Evolutionary conservation across 2,797 vertebrate genomes (phyloP), one percentile per base, ranked within the genome.

Genomic region (Acanthornis magna): DNA sequence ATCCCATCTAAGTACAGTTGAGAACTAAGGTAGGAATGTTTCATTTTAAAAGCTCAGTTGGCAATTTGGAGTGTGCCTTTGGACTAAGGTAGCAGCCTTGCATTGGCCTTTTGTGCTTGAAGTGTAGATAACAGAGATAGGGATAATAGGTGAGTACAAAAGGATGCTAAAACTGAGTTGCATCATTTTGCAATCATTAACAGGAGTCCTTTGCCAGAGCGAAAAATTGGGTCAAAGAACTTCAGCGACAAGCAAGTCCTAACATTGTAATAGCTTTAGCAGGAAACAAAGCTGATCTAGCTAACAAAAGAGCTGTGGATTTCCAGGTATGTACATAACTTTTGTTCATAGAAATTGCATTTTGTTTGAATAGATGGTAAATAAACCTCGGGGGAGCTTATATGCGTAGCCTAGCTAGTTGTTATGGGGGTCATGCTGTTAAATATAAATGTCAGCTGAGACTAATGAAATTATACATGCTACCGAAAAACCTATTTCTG

Each of bases 221-320:
- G 50, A 99, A 99, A 98, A 99, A 99, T 93, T 99, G 99, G 99
- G 99, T 99, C 96, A 99, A 99, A 98, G 99, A 99, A 98, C 99
- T 99, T 96, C 99, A 99, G 98, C 99, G 99, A 97, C 99, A 99
- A 99, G 99, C 99, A 97, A 99, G 99, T 97, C 99, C 99, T 96
- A 99, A 99, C 95, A 99, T 99, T 97, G 99, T 99, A 98, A 99
- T 99, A 99, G 99, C 99, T 92, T 98, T 99, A 98, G 98, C 99
- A 89, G 99, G 99, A 97, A 99, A 99, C 98, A 99, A 99, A 98
- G 99, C 99, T 67, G 99, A 99, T 94, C 98, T 99, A 87, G 98
- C 99, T 90, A 99, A 98, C 98, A 99, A 99, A 98, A 99, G 99
- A 98, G 98, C 99, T 93, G 98, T 99, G 97, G 99, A 99, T 98